phyloP scores from a whole-genome alignment of 2,888 invertebrate genomes.

The Gandaritis pyraliata region DNA sequence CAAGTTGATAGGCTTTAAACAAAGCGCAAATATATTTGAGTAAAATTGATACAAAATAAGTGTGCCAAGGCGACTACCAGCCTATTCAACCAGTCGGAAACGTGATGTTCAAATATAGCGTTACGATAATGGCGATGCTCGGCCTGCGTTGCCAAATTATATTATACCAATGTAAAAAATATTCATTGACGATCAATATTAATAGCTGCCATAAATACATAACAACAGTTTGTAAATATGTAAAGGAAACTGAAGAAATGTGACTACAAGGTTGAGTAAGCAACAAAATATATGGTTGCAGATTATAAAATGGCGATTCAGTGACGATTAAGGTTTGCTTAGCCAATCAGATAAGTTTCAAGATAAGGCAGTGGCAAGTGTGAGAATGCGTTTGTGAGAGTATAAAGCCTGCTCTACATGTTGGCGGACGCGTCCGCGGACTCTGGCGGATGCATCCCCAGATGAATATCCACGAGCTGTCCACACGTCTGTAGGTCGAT shows the following conservation, averaged over 20 bases:
- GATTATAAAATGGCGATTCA: conserved; percentile 21
- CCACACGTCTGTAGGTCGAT: no score
- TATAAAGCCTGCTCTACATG: no score
- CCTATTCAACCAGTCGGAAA: conserved; percentile 68
- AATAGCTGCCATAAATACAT: background rate
- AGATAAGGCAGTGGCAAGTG: conserved; percentile 28
- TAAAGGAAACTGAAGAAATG: background rate
- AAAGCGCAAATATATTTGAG: conserved; percentile 47
- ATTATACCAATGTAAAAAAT: conserved; percentile 6
- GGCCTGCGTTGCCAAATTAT: conserved; percentile 57
- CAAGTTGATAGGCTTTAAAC: conserved; percentile 19
- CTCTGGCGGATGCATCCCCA: no score
- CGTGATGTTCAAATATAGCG: conserved; percentile 72
- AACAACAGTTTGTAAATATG: no score
- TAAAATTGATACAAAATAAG: conserved; percentile 69
- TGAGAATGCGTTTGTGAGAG: conserved; percentile 27
- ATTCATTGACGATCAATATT: background rate
- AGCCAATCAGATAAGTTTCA: conserved; percentile 27
- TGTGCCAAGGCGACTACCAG: conserved; percentile 74
- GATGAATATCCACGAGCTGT: no score
- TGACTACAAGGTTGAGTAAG: background rate
- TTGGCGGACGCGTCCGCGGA: no score
- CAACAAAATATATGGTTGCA: background rate
- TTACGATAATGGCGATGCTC: conserved; percentile 59
- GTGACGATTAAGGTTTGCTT: conserved; percentile 22